A percentile compares a stretch with the other conserved stretches of the same genome.
Evolutionary conservation across 2,797 vertebrate genomes (phyloP).

Genomic region (Mormyrus proboscirostris): DNA sequence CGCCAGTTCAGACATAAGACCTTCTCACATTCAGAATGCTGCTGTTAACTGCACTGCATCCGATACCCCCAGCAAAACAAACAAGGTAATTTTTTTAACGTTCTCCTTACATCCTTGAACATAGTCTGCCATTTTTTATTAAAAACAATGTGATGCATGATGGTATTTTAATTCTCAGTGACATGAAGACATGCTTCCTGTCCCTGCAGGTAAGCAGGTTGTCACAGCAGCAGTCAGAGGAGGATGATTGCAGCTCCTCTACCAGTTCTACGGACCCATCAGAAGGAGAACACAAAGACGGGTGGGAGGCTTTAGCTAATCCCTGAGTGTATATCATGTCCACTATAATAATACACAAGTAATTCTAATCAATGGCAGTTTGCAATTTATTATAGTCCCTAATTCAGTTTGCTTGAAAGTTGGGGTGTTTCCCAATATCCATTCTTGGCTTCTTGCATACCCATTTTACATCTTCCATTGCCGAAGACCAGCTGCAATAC

Average conservation of each 20-base stretch:
- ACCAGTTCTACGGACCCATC: conserved; percentile 87
- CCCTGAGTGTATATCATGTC: neutral
- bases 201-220: conserved; percentile 40
- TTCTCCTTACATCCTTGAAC: neutral
- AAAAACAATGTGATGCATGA: neutral
- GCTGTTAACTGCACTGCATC: conserved; percentile 54
- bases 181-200: conserved; percentile 15
- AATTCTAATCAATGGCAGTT: neutral
- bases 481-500: neutral
- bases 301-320: conserved; percentile 50
- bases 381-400: neutral
- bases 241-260: conserved; percentile 82
- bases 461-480: neutral
- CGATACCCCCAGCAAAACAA: conserved; percentile 50
- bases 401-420: neutral
- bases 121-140: neutral
- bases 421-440: neutral
- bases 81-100: conserved; percentile 34
- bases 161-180: neutral
- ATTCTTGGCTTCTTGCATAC: neutral
- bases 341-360: neutral
- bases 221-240: conserved; percentile 60
- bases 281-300: conserved; percentile 76
- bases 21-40: conserved; percentile 39
- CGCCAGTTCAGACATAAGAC: conserved; percentile 42